Conservation (phyloP, 2,888 invertebrate species). For the Maniola hyperantus region DNA sequence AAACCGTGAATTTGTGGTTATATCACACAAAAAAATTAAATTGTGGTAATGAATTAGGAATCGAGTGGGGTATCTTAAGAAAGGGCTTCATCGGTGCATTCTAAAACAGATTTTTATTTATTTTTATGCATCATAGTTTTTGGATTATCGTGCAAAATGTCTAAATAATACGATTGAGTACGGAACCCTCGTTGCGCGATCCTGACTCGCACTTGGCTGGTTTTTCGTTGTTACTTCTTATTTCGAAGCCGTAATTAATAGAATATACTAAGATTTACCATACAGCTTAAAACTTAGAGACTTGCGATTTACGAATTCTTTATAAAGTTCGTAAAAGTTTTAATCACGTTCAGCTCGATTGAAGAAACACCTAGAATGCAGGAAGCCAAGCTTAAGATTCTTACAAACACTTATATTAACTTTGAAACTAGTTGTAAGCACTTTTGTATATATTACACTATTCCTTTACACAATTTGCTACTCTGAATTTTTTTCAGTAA, state of each 20-base stretch:
- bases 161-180: too few relatives aligned
- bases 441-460: not conserved
- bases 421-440: not conserved
- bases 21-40: too few relatives aligned
- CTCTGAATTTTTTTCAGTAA: not conserved
- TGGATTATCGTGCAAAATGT: too few relatives aligned
- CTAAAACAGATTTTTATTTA: too few relatives aligned
- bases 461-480: not conserved
- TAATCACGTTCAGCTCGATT: conserved; percentile 17
- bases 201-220: too few relatives aligned
- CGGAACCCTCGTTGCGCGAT: too few relatives aligned
- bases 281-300: not conserved
- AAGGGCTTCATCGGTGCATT: too few relatives aligned
- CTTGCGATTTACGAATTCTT: conserved; percentile 4
- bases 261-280: not conserved
- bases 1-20: too few relatives aligned
- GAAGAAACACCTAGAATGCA: not conserved
- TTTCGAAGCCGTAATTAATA: not conserved
- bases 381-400: conserved; percentile 8
- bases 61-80: too few relatives aligned
- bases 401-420: not conserved
- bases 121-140: too few relatives aligned
- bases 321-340: conserved; percentile 14
- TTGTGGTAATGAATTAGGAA: too few relatives aligned
- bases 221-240: not conserved